phyloP scores from a whole-genome alignment of 2,113 vertebrate genomes.

The Pyxicephalus adspersus region DNA sequence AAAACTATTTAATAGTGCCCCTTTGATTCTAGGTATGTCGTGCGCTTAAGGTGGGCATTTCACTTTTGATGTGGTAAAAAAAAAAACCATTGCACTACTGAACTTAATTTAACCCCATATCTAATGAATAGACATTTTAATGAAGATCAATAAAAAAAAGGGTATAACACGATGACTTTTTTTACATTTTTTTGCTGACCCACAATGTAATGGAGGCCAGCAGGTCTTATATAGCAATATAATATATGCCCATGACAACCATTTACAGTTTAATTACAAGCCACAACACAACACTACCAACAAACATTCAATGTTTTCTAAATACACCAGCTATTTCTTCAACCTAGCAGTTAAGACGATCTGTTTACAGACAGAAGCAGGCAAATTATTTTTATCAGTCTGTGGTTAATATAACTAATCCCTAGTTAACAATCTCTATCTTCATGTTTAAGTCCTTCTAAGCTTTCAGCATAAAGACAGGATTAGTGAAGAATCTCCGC shows the following conservation, averaged over 20 bases:
- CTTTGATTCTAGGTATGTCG: no score
- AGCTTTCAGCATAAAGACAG: slow-evolving; percentile 22
- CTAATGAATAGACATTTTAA: background rate
- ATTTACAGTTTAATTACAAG: background rate
- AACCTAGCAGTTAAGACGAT: no score
- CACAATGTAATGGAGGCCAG: background rate
- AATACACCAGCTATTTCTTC: background rate
- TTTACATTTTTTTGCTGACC: background rate
- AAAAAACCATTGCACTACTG: background rate
- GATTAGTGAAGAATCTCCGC: slow-evolving; percentile 6
- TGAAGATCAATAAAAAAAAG: no score
- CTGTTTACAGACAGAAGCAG: background rate
- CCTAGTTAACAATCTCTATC: slow-evolving; percentile 26
- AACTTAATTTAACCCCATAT: background rate
- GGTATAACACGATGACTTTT: no score
- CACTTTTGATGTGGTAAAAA: background rate
- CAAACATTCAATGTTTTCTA: background rate
- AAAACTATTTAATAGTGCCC: no score
- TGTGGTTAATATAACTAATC: slow-evolving; percentile 23
- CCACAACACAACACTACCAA: background rate
- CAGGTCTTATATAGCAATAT: background rate
- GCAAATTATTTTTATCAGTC: slow-evolving; percentile 1
- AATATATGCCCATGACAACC: background rate
- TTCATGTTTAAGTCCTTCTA: slow-evolving; percentile 37
- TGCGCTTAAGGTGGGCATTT: no score